Percentiles rank a stretch among this genome's conserved stretches.
Conservation (phyloP, 1,140 invertebrate species). For the Pogonognathellus flavescens region DNA sequence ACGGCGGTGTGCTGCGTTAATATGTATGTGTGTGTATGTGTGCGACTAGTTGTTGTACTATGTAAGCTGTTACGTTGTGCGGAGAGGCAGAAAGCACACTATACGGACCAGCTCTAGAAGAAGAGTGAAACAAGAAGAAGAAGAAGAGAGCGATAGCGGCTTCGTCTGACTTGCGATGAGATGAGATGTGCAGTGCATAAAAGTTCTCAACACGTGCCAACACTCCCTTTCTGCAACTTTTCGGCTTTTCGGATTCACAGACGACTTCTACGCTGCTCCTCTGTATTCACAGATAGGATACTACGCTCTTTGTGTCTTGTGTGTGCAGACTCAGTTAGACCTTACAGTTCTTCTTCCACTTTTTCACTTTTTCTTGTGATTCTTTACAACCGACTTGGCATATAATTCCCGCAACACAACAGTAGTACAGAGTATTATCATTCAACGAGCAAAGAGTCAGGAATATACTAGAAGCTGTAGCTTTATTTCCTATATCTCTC, state of each 20-base stretch:
- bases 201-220: slow-evolving; percentile 48
- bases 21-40: not conserved
- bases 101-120: not conserved
- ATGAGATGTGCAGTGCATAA: slow-evolving; percentile 48
- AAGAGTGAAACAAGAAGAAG: no score
- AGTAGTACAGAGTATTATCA: slow-evolving; percentile 19
- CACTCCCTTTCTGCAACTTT: slow-evolving; percentile 49
- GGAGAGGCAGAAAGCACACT: no score
- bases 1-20: not conserved
- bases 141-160: not conserved
- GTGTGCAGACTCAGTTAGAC: no score
- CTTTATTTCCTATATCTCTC: not conserved
- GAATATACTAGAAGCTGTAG: not conserved
- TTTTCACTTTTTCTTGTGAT: slow-evolving; percentile 19
- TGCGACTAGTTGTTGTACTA: not conserved
- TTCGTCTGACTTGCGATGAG: slow-evolving; percentile 9
- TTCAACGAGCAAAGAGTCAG: slow-evolving; percentile 7
- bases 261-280: not conserved
- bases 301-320: no score
- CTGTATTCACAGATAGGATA: not conserved
- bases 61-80: not conserved
- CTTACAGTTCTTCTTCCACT: not conserved
- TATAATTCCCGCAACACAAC: slow-evolving; percentile 8
- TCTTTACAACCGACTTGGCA: slow-evolving; percentile 20
- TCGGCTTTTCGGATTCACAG: slow-evolving; percentile 45